A percentile compares a stretch with the other conserved stretches of the same genome.
phyloP scores from a whole-genome alignment of 1,140 invertebrate species.

The Helicoverpa armigera region DNA sequence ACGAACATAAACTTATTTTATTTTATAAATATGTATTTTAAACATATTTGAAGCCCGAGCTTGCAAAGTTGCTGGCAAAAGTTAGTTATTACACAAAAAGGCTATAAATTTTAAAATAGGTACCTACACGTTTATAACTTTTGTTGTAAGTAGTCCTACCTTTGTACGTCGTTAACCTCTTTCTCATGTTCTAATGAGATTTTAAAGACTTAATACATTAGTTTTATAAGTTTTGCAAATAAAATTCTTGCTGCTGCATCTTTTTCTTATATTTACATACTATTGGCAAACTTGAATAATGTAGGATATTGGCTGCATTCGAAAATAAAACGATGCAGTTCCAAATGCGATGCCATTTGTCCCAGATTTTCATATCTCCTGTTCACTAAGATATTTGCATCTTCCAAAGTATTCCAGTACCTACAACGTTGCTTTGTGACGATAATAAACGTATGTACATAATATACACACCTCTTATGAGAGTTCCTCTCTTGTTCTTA shows the following conservation, averaged over 20 bases:
- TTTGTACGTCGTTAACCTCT: slow-evolving; percentile 51
- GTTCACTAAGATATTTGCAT: too few species aligned
- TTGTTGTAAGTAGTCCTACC: neutral
- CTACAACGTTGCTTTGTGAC: too few species aligned
- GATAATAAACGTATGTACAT: too few species aligned
- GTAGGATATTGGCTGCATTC: neutral
- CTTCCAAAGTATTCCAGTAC: too few species aligned
- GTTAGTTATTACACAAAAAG: neutral
- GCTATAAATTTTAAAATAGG: neutral
- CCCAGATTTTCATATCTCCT: too few species aligned
- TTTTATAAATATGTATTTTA: too few species aligned
- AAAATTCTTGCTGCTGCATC: neutral
- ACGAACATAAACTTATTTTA: too few species aligned
- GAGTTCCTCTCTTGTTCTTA: too few species aligned
- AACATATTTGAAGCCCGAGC: too few species aligned
- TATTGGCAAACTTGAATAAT: neutral
- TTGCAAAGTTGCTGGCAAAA: neutral
- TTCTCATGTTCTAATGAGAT: slow-evolving; percentile 69
- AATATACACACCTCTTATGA: too few species aligned
- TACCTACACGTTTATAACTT: neutral
- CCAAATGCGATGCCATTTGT: too few species aligned
- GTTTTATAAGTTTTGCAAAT: slow-evolving; percentile 39
- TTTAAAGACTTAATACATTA: slow-evolving; percentile 75
- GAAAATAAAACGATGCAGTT: too few species aligned
- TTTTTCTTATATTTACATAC: neutral